These are phyloP conservation scores for Euphydryas editha DNA, from an alignment of 2,888 invertebrate species.

Conservation along the genomic window DNA sequence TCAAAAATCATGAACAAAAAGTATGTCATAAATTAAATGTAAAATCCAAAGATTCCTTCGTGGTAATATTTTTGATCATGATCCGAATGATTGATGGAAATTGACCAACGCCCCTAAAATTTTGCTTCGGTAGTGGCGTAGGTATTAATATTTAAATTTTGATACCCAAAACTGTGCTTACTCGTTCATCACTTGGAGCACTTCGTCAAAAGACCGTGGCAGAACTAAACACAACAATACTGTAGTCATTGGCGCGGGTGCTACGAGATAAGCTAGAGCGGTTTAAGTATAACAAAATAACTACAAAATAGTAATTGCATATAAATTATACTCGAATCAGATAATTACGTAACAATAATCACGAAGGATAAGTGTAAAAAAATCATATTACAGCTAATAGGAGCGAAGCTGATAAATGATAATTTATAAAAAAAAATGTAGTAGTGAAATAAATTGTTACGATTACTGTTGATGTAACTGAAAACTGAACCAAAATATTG, in stretches of 20 bases:
- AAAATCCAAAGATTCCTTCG: constrained; percentile 35
- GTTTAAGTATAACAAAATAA: neutral
- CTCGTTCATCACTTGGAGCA: constrained; percentile 45
- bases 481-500: no score
- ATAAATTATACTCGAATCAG: neutral
- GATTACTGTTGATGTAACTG: no score
- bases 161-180: constrained; percentile 48
- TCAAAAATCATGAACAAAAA: constrained; percentile 28
- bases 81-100: constrained; percentile 45
- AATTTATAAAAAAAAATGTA: no score
- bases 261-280: constrained; percentile 22
- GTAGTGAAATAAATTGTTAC: no score
- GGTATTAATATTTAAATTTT: constrained; percentile 47
- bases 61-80: constrained; percentile 40
- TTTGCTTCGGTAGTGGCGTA: constrained; percentile 38
- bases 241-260: constrained; percentile 38
- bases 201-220: constrained; percentile 47
- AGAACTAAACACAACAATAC: constrained; percentile 47
- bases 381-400: no score
- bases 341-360: no score
- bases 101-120: constrained; percentile 45
- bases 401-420: no score
- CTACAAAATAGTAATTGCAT: neutral
- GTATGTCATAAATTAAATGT: constrained; percentile 36
- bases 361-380: no score